Conservation (phyloP, 2,797 vertebrate genomes). For the Phrynocephalus guinanensis region DNA sequence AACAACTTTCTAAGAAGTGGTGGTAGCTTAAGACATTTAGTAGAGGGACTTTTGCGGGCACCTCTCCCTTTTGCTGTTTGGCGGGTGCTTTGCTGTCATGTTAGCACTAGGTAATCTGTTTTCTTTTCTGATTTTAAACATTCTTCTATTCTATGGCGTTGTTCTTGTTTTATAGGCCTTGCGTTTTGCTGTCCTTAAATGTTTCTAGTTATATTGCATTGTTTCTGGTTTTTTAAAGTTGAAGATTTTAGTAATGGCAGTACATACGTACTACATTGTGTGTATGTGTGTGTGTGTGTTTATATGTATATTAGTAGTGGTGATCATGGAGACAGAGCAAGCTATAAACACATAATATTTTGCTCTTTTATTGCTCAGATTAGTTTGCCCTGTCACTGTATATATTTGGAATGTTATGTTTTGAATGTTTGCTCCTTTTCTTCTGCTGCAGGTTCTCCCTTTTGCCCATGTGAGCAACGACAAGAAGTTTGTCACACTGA, state of each 20-base stretch:
- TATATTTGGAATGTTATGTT: constrained; percentile 1
- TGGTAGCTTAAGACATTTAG: too few relatives aligned
- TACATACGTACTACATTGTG: not conserved
- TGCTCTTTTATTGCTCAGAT: constrained; percentile 20
- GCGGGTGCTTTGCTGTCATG: not conserved
- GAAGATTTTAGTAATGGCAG: not conserved
- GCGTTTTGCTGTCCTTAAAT: constrained; percentile 6
- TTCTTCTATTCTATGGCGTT: not conserved
- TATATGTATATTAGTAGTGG: not conserved
- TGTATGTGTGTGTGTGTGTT: not conserved
- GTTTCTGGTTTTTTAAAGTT: not conserved
- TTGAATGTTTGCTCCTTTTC: constrained; percentile 25
- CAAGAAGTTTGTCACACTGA: constrained; percentile 71
- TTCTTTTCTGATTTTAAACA: not conserved
- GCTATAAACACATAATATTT: not conserved
- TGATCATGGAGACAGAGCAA: not conserved
- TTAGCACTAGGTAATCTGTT: not conserved
- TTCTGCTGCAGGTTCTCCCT: constrained; percentile 71
- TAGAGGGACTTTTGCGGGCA: not conserved
- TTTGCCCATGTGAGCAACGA: constrained; percentile 70
- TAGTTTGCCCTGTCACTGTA: not conserved
- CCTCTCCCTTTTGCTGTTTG: not conserved
- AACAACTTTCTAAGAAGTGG: not conserved
- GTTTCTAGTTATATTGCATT: not conserved
- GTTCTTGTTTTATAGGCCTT: not conserved